Conservation (phyloP, 2,888 invertebrate genomes). For the Hydraecia micacea region DNA sequence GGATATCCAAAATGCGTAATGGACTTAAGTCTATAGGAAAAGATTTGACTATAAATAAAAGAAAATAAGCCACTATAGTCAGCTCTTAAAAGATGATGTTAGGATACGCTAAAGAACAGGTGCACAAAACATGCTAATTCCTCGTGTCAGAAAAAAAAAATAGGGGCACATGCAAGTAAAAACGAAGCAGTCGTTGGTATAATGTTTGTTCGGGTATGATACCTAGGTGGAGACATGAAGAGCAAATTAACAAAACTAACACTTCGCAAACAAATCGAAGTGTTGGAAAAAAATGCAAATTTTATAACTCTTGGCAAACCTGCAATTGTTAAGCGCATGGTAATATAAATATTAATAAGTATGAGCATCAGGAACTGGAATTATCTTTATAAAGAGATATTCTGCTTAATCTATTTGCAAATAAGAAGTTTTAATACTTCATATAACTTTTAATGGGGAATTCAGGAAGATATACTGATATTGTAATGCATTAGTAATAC, state of each 20-base stretch:
- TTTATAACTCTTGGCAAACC: conserved; percentile 90
- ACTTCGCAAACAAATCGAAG: conserved; percentile 78
- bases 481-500: conserved; percentile 30
- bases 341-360: conserved; percentile 55
- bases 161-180: conserved; percentile 73
- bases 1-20: conserved; percentile 67
- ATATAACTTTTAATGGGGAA: conserved; percentile 14
- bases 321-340: conserved; percentile 89
- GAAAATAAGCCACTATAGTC: conserved; percentile 60
- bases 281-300: conserved; percentile 89
- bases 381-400: conserved; percentile 66
- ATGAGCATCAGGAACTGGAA: conserved; percentile 68
- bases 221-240: conserved; percentile 71
- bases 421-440: conserved; percentile 64
- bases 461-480: conserved; percentile 36
- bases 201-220: conserved; percentile 49
- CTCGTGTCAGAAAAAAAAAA: conserved; percentile 54
- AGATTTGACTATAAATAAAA: conserved; percentile 56
- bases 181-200: conserved; percentile 63
- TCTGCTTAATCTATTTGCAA: conserved; percentile 76
- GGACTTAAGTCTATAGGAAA: conserved; percentile 59
- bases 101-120: conserved; percentile 60
- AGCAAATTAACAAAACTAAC: conserved; percentile 75
- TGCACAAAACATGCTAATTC: conserved; percentile 64
- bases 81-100: conserved; percentile 45